Evolutionary conservation across 2,888 invertebrate species (phyloP).

Genomic region (Lacanobia oleracea): DNA sequence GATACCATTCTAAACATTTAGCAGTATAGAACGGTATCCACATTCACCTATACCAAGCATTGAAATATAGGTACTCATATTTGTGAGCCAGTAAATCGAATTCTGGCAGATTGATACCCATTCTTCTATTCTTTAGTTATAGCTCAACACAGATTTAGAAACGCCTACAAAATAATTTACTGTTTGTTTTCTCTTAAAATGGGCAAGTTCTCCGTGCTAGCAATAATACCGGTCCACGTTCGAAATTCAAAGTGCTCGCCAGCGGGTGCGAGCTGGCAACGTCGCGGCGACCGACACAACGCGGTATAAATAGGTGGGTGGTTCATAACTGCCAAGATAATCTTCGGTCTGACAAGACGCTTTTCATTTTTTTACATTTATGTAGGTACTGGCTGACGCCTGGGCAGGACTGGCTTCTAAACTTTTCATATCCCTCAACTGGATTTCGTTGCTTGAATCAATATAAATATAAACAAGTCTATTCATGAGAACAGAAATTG

Average conservation of each 20-base stretch:
- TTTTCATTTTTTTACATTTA: conserved; percentile 64
- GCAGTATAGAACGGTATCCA: no score
- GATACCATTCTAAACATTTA: no score
- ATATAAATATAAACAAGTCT: conserved; percentile 32
- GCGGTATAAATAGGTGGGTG: conserved; percentile 72
- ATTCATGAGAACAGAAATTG: conserved; percentile 15
- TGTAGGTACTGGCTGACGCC: conserved; percentile 39
- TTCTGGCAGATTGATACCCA: background rate
- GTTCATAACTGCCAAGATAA: conserved; percentile 71
- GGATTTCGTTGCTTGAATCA: conserved; percentile 20
- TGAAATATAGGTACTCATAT: no score
- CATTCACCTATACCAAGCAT: no score
- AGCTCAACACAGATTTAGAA: background rate
- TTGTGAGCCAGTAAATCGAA: background rate
- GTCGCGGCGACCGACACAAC: conserved; percentile 66
- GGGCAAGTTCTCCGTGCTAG: conserved; percentile 44
- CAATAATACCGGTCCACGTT: conserved; percentile 62
- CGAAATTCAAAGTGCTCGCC: conserved; percentile 67
- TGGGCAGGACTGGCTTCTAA: conserved; percentile 25
- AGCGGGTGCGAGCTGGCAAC: conserved; percentile 71
- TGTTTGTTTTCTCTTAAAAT: conserved; percentile 34
- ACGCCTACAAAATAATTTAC: background rate
- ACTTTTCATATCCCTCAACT: conserved; percentile 24
- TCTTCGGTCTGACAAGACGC: conserved; percentile 68
- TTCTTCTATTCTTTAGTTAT: background rate